phyloP scores from a whole-genome alignment of 2,113 vertebrate species.

The Mohoua ochrocephala region DNA sequence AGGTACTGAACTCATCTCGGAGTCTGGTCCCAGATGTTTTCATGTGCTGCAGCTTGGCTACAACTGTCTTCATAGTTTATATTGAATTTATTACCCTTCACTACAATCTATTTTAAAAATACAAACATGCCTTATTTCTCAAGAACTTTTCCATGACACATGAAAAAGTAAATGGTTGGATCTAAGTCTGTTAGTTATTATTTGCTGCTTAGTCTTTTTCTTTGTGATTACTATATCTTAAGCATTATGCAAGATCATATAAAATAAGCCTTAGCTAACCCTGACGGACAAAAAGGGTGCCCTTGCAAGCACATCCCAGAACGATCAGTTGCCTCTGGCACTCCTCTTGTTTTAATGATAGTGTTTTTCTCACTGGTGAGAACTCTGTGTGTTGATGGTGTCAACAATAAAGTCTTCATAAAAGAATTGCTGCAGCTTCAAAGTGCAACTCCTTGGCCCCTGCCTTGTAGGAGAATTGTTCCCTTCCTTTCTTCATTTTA shows the following conservation, averaged over 20 bases:
- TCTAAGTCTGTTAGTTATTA: not conserved
- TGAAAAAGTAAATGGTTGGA: not conserved
- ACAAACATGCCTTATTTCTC: not conserved
- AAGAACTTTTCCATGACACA: not conserved
- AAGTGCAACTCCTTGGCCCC: not conserved
- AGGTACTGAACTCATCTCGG: not conserved
- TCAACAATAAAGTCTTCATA: not conserved
- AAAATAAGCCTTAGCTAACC: not conserved
- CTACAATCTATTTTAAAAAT: not conserved
- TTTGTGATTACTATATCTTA: not conserved
- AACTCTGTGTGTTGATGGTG: not conserved
- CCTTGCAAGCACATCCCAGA: not conserved
- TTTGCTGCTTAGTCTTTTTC: not conserved
- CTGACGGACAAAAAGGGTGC: not conserved
- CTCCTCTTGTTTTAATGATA: not conserved
- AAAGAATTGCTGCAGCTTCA: not conserved
- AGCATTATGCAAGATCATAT: not conserved
- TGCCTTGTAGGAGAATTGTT: not conserved
- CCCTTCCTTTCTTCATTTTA: slow-evolving; percentile 8
- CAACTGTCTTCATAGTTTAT: not conserved
- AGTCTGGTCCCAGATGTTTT: not conserved
- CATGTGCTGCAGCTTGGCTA: not conserved
- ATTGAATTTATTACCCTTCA: not conserved
- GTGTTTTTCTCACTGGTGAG: not conserved
- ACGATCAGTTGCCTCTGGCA: not conserved